Base-by-base conservation (phyloP, 1,140 invertebrate species). In the Nasonia giraulti region DNA sequence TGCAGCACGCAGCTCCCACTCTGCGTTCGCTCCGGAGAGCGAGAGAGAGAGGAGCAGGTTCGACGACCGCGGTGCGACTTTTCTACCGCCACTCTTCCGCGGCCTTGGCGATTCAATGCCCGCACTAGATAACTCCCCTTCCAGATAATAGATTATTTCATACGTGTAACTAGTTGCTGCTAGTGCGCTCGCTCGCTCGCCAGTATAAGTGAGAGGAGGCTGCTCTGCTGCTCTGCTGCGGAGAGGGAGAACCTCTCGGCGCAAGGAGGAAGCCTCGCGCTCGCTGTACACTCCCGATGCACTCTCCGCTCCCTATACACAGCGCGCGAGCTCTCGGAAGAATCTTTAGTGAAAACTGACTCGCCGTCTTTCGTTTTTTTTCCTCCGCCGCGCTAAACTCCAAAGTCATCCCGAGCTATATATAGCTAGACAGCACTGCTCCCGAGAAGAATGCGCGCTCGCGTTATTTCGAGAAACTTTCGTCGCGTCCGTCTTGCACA, bases 81-180 rank as follows among this genome's bases (percentile, higher is more conserved):
- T 87, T 91, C 88, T 88, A 73, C 85, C 86, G 87, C 80, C 88
- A 82, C 89, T 91, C 88, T 89, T 89, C 89, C 87, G 89, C 90
- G 92, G 90, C 91, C 91, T 93, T 93, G 91, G 90, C 91, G 89
- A 92, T 92, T 92, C 90, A 92, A 91, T 92, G 91, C 89, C 90
- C 91, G 91, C 91, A 91, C 91, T 89, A 91, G 90, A 93, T 93
- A 92, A 91, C 89, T 92, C 90, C 89, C 90, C 90, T 89, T 89
- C 87, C 88, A 91, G 90, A 91, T 91, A 91, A 92, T 92, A 91
- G 89, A 92, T 91, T 90, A 91, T 92, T 92, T 91, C 90, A 90
- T 90, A 91, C 89, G 89, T 89, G 90, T 90, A 91, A 92, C 91
- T 90, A 90, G 91, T 91, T 89, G 89, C 88, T 88, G 89, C 76